These are phyloP conservation scores for Thamnophis elegans DNA, from an alignment of 2,797 vertebrate genomes.

Conservation along the genomic window DNA sequence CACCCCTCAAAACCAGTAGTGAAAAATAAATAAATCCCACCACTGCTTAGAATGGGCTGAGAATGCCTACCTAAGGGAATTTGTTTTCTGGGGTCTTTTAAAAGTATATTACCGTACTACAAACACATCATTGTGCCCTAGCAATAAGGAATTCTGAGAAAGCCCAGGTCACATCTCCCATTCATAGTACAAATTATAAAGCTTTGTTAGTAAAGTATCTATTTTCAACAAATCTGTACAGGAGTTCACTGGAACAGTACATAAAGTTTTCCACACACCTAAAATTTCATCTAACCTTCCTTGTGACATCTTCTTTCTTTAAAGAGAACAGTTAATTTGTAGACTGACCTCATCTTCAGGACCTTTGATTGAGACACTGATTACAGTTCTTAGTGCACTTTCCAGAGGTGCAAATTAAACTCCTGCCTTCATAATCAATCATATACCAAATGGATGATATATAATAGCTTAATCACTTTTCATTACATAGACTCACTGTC, in stretches of 20 bases:
- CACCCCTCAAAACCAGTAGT: too few species aligned
- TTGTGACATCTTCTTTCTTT: conserved; percentile 27
- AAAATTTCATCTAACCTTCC: conserved; percentile 33
- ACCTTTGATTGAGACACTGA: conserved; percentile 58
- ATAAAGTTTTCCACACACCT: neutral
- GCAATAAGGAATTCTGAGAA: neutral
- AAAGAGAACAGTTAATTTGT: conserved; percentile 45
- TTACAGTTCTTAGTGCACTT: conserved; percentile 63
- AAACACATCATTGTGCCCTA: neutral
- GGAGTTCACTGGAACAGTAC: neutral
- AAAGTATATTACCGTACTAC: neutral
- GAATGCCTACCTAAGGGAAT: neutral
- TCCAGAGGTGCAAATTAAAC: conserved; percentile 60
- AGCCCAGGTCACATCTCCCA: too few species aligned
- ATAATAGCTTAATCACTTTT: conserved; percentile 44
- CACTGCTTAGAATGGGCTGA: neutral
- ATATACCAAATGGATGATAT: conserved; percentile 5
- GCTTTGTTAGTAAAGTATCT: neutral
- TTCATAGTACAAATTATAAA: neutral
- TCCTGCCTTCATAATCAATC: conserved; percentile 63
- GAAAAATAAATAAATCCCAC: too few species aligned
- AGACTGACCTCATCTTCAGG: conserved; percentile 47
- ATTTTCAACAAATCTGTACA: neutral
- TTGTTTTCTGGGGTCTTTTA: neutral
- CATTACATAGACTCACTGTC: neutral